Percentiles rank a stretch among this genome's conserved stretches.
These are phyloP conservation scores for Notiomystis cincta DNA, from an alignment of 2,113 vertebrate genomes.

Conservation along the genomic window DNA sequence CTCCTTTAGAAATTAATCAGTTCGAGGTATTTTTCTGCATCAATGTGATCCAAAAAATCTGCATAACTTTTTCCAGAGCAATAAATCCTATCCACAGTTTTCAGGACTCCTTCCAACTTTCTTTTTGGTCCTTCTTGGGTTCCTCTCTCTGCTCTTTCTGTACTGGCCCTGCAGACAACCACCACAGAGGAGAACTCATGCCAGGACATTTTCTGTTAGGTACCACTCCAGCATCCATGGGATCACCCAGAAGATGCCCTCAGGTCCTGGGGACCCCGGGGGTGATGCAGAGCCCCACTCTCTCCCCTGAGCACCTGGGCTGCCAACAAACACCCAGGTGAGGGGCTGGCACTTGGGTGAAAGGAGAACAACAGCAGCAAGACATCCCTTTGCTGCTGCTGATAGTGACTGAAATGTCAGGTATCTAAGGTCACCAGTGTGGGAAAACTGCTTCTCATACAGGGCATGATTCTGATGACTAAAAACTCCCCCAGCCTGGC, in stretches of 20 bases:
- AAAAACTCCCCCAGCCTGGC: not conserved
- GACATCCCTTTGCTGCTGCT: not conserved
- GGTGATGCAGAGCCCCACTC: not conserved
- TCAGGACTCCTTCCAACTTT: not conserved
- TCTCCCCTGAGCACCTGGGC: not conserved
- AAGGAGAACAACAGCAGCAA: not conserved
- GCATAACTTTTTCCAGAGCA: constrained; percentile 27
- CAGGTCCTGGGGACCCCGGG: not conserved
- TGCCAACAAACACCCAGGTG: not conserved
- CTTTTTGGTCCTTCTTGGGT: not conserved
- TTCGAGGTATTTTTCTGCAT: not conserved
- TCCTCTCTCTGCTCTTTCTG: not conserved
- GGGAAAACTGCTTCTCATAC: not conserved
- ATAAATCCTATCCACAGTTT: not conserved
- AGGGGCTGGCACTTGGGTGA: not conserved
- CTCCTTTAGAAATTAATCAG: not conserved
- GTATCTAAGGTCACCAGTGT: not conserved
- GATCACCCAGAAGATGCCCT: not conserved
- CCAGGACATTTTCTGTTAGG: not conserved
- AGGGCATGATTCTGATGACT: not conserved
- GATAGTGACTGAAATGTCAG: not conserved
- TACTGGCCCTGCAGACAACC: not conserved
- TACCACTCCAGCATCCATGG: not conserved
- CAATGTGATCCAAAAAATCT: not conserved
- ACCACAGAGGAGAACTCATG: accelerated